Base-by-base conservation (phyloP, 1,140 invertebrate species). In the Drosophila parabipectinata region DNA sequence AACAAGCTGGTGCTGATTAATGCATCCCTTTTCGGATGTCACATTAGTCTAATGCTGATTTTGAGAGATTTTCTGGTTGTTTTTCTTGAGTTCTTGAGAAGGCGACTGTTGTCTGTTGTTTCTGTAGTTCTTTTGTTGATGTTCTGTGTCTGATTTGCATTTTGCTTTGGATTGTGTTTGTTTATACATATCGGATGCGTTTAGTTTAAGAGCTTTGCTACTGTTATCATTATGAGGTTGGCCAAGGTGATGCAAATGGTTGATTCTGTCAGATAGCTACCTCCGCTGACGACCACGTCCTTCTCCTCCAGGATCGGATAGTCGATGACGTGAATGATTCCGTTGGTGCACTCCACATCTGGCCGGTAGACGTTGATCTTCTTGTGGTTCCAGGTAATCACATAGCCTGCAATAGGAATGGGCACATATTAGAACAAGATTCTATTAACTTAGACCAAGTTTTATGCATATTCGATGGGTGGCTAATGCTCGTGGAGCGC, bases 301-400 rank as follows among this genome's bases (percentile, higher is more conserved):
- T 94, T 95, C 72, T 96, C 96, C 90, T 95, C 94, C 63, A 98
- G 92, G 72, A 98, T 94, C 10, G 97, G 96, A 61, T 93, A 93
- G 85, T 98, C 97, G 80, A 98, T 97, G 39, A 98, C 96, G 91
- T 98, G 97, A 71, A 98, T 98, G 55, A 98, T 95, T 30, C 97
- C 97, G 91, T 98, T 98, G 78, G 96, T 98, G 90, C 97, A 98
- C 80, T 97, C 95, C 1, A 98, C 96, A 91, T 98, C 97, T 2
- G 97, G 95, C 66, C 97, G 94, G 83, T 96, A 95, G n/a, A 98
- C 96, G 61, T 95, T 95, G 60, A 98, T 96, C 93, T 94, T 94
- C 84, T 95, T 94, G 24, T 95, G 95, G 73, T 96, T 95, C 97
- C 97, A 98, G 87, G 96, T 95, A 48, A 98, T 94, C 71, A 94